These are phyloP conservation scores for Tholera decimalis DNA, from an alignment of 2,888 invertebrate genomes.

Conservation along the genomic window DNA sequence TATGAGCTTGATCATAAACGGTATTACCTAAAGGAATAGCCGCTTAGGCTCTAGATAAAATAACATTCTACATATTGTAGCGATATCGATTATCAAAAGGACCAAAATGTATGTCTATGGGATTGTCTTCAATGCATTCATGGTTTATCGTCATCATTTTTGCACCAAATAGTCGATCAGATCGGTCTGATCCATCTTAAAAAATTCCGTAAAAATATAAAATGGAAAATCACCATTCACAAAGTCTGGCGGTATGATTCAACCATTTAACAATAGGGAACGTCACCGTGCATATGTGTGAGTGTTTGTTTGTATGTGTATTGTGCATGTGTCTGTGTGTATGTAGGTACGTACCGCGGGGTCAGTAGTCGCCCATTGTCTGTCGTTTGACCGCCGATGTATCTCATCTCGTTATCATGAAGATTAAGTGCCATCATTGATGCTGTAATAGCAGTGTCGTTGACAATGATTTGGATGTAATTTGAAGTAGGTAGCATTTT, in stretches of 20 bases:
- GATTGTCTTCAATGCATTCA: no score
- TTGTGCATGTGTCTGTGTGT: conserved; percentile 7
- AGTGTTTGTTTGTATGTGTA: conserved; percentile 15
- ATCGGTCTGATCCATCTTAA: no score
- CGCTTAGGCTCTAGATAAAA: no score
- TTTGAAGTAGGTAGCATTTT: conserved; percentile 25
- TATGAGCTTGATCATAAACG: not conserved
- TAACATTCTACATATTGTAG: no score
- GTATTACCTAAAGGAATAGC: not conserved
- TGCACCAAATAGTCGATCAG: no score
- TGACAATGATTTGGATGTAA: conserved; percentile 20
- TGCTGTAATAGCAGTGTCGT: conserved; percentile 33
- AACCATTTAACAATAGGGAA: conserved; percentile 68
- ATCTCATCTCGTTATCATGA: conserved; percentile 55
- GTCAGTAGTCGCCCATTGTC: conserved; percentile 66
- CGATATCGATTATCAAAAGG: no score
- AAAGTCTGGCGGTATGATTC: conserved; percentile 40
- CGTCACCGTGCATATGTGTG: conserved; percentile 10
- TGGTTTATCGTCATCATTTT: no score
- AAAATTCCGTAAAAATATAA: not conserved
- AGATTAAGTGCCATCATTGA: conserved; percentile 60
- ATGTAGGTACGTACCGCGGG: conserved; percentile 43
- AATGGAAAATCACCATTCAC: conserved; percentile 34
- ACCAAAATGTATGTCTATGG: no score
- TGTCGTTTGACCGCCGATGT: conserved; percentile 63